A percentile compares a stretch with the other conserved stretches of the same genome.
Evolutionary conservation across 2,888 invertebrate genomes (phyloP).

Genomic region (Torymus auratus): DNA sequence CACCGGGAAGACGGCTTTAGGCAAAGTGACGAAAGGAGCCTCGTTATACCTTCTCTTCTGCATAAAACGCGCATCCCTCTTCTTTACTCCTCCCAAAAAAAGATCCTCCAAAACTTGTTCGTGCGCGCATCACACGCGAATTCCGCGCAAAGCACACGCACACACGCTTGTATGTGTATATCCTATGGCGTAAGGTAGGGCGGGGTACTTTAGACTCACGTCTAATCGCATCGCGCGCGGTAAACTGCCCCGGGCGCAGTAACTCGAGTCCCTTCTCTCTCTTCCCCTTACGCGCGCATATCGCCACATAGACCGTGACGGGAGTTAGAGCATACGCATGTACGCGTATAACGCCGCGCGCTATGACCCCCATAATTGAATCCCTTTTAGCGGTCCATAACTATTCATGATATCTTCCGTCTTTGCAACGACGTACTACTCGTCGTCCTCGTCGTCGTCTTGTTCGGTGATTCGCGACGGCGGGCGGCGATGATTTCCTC

Average conservation of each 20-base stretch:
- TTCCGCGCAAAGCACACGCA: no score
- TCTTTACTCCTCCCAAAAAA: no score
- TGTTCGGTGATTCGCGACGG: conserved; percentile 14
- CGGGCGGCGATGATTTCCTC: conserved; percentile 20
- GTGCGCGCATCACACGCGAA: no score
- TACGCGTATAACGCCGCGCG: background rate
- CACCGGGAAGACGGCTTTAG: background rate
- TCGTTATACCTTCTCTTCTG: background rate
- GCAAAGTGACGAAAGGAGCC: conserved; percentile 2
- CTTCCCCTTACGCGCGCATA: background rate
- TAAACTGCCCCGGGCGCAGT: conserved; percentile 9
- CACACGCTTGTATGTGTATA: background rate
- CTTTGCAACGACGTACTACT: background rate
- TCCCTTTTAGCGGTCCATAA: conserved; percentile 52
- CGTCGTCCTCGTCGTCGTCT: background rate
- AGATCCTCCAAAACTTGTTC: background rate
- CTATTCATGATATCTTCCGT: conserved; percentile 50
- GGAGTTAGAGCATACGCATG: background rate
- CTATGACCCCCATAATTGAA: conserved; percentile 42
- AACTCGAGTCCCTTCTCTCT: conserved; percentile 21
- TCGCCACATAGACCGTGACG: background rate
- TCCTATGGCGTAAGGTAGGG: background rate
- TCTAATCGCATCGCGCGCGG: conserved; percentile 29
- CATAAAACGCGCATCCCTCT: no score
- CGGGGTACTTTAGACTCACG: background rate